phyloP scores from a whole-genome alignment of 2,888 invertebrate genomes.

The Watsonalla cultraria region DNA sequence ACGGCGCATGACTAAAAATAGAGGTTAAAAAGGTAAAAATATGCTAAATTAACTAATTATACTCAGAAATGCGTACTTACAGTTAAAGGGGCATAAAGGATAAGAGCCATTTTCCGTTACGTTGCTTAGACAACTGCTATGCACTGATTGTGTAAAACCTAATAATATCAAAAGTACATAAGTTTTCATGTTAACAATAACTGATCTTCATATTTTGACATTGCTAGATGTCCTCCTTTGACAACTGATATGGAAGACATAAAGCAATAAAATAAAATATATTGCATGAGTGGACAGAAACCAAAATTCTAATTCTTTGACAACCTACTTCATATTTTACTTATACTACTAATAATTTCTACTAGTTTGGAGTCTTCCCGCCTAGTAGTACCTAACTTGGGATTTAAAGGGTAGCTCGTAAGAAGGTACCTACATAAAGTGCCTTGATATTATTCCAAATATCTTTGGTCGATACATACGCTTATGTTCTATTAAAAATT shows the following conservation, averaged over 20 bases:
- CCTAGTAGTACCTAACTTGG: too few relatives aligned
- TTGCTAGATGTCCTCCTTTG: constrained; percentile 32
- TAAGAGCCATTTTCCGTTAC: constrained; percentile 38
- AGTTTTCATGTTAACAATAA: constrained; percentile 65
- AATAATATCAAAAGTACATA: constrained; percentile 58
- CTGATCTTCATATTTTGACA: constrained; percentile 52
- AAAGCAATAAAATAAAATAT: constrained; percentile 10
- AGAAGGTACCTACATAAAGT: too few relatives aligned
- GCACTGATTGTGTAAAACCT: constrained; percentile 49
- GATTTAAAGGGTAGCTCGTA: not conserved
- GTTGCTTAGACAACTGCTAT: constrained; percentile 36
- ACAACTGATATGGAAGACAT: constrained; percentile 7
- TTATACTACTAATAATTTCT: too few relatives aligned
- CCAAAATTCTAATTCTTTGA: not conserved
- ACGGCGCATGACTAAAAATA: constrained; percentile 41
- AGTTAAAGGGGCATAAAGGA: constrained; percentile 40
- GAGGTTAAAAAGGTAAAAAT: too few relatives aligned
- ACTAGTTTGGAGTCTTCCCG: too few relatives aligned
- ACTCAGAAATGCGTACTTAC: constrained; percentile 35
- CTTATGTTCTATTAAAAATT: too few relatives aligned
- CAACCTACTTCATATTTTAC: too few relatives aligned
- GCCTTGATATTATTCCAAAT: too few relatives aligned
- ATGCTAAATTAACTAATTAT: not conserved
- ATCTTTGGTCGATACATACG: too few relatives aligned
- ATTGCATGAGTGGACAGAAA: constrained; percentile 27